Conservation (phyloP, 1,140 invertebrate genomes). For the Stenopsyche tienmushanensis region DNA sequence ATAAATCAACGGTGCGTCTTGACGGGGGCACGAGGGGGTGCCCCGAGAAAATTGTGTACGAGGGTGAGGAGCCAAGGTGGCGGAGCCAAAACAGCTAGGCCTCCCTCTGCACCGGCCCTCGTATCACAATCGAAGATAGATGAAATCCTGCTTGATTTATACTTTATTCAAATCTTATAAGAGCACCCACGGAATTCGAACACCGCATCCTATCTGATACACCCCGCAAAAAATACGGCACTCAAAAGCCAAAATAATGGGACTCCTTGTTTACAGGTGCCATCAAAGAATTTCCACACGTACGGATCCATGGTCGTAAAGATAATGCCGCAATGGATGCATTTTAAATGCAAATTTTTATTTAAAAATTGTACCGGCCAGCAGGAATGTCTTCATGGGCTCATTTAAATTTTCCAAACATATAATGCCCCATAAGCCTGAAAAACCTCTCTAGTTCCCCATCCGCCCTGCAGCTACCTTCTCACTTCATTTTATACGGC, state of each 20-base stretch:
- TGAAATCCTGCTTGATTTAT: conserved; percentile 43
- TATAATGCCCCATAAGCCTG: not conserved
- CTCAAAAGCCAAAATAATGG: not conserved
- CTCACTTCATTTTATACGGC: conserved; percentile 40
- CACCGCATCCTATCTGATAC: not conserved
- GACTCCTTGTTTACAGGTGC: not conserved
- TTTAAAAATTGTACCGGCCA: not conserved
- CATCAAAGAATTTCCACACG: not conserved
- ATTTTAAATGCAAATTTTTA: no score
- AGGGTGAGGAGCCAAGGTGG: conserved; percentile 39
- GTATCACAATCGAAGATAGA: conserved; percentile 41
- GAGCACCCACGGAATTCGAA: conserved; percentile 4
- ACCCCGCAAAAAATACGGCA: not conserved
- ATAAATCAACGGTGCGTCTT: conserved; percentile 58
- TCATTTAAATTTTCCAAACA: conserved; percentile 21
- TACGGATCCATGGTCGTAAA: no score
- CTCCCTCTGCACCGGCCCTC: not conserved
- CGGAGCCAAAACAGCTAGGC: conserved; percentile 42
- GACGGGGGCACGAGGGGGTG: conserved; percentile 13
- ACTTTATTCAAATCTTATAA: conserved; percentile 41
- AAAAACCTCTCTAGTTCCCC: not conserved
- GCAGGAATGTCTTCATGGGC: no score
- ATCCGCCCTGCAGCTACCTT: not conserved
- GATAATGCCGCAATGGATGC: no score
- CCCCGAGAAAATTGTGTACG: conserved; percentile 26